Evolutionary conservation across 2,113 vertebrate genomes (phyloP).

Genomic region (Lepisosteus oculatus): DNA sequence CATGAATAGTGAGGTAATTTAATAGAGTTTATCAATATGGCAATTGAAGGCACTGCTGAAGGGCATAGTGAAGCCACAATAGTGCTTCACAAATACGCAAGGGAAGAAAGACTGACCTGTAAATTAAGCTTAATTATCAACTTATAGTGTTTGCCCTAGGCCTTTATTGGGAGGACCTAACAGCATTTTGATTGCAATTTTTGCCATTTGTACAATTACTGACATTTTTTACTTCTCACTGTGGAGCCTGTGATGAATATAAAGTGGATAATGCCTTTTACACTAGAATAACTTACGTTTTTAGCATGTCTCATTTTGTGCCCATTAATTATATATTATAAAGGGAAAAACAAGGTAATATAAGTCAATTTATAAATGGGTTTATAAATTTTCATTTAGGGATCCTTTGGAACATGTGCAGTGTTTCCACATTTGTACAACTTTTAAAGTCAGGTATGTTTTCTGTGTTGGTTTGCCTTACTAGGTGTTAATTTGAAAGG

Average conservation of each 20-base stretch:
- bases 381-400: too few relatives aligned
- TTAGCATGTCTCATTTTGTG: too few relatives aligned
- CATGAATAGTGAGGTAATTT: background rate
- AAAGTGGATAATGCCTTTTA: background rate
- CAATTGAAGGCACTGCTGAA: background rate
- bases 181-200: background rate
- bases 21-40: background rate
- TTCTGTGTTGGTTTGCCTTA: too few relatives aligned
- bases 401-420: too few relatives aligned
- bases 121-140: constrained; percentile 1
- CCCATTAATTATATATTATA: too few relatives aligned
- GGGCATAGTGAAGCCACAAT: background rate
- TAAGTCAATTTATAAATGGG: too few relatives aligned
- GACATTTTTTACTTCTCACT: background rate
- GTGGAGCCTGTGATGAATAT: background rate
- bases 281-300: background rate
- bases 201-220: too few relatives aligned
- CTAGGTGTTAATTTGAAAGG: too few relatives aligned
- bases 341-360: too few relatives aligned
- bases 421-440: too few relatives aligned
- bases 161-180: background rate
- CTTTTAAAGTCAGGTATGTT: too few relatives aligned
- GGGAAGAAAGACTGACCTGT: background rate
- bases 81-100: background rate
- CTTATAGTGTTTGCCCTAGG: background rate